Evolutionary conservation across 1,140 invertebrate genomes (phyloP).

Genomic region (Drosophila subobscura): DNA sequence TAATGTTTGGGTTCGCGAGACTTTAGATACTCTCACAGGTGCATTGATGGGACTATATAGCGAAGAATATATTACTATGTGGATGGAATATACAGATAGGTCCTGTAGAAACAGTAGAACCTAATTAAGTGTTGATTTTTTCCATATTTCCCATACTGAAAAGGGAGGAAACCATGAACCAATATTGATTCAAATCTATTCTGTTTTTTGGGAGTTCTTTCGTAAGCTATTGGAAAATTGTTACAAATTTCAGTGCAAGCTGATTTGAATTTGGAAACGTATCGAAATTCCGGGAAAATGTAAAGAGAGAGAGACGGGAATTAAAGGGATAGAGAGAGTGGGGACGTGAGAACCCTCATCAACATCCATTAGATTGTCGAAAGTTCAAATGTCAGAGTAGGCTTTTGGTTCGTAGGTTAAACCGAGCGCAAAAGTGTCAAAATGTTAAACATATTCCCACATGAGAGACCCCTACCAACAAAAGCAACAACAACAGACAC

Average conservation of each 20-base stretch:
- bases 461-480: slow-evolving; percentile 47
- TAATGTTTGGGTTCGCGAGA: no score
- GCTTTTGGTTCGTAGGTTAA: slow-evolving; percentile 38
- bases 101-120: no score
- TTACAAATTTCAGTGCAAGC: slow-evolving; percentile 37
- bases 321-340: slow-evolving; percentile 30
- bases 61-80: no score
- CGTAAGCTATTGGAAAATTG: slow-evolving; percentile 44
- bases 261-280: slow-evolving; percentile 20
- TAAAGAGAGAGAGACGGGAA: slow-evolving; percentile 10
- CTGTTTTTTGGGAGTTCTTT: no score
- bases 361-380: slow-evolving; percentile 65
- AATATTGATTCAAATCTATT: no score
- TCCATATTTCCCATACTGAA: no score
- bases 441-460: slow-evolving; percentile 78
- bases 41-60: no score
- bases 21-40: no score
- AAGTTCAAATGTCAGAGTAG: slow-evolving; percentile 51
- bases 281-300: slow-evolving; percentile 23
- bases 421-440: slow-evolving; percentile 74
- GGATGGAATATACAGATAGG: no score
- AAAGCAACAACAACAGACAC: not conserved
- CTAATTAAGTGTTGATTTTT: no score
- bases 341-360: slow-evolving; percentile 56
- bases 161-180: no score